phyloP scores from a whole-genome alignment of 2,888 invertebrate species.

The Parnassius apollo region DNA sequence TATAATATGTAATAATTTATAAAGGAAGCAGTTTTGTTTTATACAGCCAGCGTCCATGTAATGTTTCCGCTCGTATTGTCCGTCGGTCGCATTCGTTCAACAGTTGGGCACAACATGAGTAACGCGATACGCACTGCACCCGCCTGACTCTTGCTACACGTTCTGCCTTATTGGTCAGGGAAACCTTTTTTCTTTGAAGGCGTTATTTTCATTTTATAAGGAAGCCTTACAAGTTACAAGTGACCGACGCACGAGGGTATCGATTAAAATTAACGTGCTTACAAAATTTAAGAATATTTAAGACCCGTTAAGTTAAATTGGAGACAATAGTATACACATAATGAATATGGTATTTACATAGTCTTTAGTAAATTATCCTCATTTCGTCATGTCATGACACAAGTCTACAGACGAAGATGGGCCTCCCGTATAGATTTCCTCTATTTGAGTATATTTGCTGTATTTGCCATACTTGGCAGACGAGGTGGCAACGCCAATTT shows the following conservation, averaged over 20 bases:
- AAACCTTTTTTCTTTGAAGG: slow-evolving; percentile 64
- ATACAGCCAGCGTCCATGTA: slow-evolving; percentile 7
- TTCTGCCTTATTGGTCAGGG: slow-evolving; percentile 46
- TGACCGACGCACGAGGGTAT: slow-evolving; percentile 26
- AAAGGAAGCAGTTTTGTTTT: slow-evolving; percentile 12
- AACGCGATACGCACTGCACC: slow-evolving; percentile 41
- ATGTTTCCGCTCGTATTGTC: slow-evolving; percentile 23
- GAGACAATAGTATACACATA: background rate
- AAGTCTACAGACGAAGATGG: too few relatives aligned
- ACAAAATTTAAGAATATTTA: slow-evolving; percentile 1
- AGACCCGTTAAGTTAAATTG: background rate
- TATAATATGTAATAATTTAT: slow-evolving; percentile 15
- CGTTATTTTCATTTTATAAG: slow-evolving; percentile 56
- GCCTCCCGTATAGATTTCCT: too few relatives aligned
- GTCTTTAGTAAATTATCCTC: too few relatives aligned
- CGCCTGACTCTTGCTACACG: slow-evolving; percentile 37
- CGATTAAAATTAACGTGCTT: slow-evolving; percentile 19
- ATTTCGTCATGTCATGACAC: too few relatives aligned
- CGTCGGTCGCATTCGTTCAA: slow-evolving; percentile 29
- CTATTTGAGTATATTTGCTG: too few relatives aligned
- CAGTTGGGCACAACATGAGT: slow-evolving; percentile 33
- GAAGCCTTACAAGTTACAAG: slow-evolving; percentile 61
- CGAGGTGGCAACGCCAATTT: too few relatives aligned
- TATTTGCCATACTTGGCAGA: too few relatives aligned
- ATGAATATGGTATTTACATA: too few relatives aligned